Conservation (phyloP, 2,888 invertebrate genomes). For the Dendrolimus houi region DNA sequence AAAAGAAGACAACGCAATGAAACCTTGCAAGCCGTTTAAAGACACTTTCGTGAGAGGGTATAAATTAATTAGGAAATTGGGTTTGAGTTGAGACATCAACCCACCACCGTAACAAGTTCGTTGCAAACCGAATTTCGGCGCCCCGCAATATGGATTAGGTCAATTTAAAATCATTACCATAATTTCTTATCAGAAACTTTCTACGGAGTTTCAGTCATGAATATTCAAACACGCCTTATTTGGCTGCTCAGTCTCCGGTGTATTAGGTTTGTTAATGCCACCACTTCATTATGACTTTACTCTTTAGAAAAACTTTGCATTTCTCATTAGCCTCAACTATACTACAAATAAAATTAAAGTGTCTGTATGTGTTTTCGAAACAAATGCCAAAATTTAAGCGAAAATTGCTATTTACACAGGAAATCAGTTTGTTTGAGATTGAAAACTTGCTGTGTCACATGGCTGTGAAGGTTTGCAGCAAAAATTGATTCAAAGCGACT, state of each 20-base stretch:
- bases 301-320: too few relatives aligned
- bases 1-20: conserved; percentile 24
- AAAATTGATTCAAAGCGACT: too few relatives aligned
- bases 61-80: conserved; percentile 53
- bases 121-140: conserved; percentile 32
- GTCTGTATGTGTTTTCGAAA: too few relatives aligned
- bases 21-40: conserved; percentile 28
- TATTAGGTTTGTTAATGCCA: conserved; percentile 20
- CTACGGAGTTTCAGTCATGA: conserved; percentile 46
- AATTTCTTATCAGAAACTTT: conserved; percentile 60
- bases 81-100: conserved; percentile 39
- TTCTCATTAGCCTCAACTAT: too few relatives aligned
- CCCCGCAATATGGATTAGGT: conserved; percentile 57
- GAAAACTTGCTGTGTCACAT: too few relatives aligned
- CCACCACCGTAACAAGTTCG: conserved; percentile 39
- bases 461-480: too few relatives aligned
- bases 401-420: too few relatives aligned
- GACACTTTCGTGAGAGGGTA: conserved; percentile 36
- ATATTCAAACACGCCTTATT: conserved; percentile 45
- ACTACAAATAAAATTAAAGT: too few relatives aligned
- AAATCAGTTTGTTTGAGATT: too few relatives aligned
- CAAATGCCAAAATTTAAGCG: too few relatives aligned
- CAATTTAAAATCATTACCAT: conserved; percentile 65
- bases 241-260: conserved; percentile 32
- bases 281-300: neutral